Base-by-base conservation (phyloP, 2,888 invertebrate genomes). In the Tinea pellionella region DNA sequence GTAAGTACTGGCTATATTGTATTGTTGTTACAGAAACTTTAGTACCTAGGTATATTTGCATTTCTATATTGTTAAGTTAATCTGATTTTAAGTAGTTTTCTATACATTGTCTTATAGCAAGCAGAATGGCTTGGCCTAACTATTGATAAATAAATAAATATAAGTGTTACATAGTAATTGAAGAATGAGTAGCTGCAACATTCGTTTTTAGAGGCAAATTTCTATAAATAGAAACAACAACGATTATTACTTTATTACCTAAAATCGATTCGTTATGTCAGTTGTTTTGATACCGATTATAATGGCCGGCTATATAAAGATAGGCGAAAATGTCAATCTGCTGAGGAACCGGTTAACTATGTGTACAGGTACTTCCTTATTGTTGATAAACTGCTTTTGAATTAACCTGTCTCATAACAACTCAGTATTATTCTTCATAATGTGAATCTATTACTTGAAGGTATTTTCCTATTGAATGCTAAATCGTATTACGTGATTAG, bases 301-400 rank as follows among this genome's bases (percentile, higher is more conserved):
- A 24, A 24, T 24, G 24, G 6, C 24, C 24, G 24, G 24, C 24
- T 24, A 24, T 24, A 24, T 24, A 24, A 24, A 37, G 37, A 37
- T 37, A 6, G 37, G 37, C 37, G 37, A 37, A 37, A 47, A 15
- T 47, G 47, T 16, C 47, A 18, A 47, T 16, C 15, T 47, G 47
- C 47, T 8, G 16, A 47, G 47, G 15, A 47, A 47, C 16, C 47
- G 47, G 47, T 47, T 18, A 15, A 4, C 37, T 37, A n/a, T 37
- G 24, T 24, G 24, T 24, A 24, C 8, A 2, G 2, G 13, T 16
- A 57, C 57, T 57, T 57, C 57, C 57, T 57, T 32, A 32, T 57
- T 57, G 57, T 32, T 55, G 29, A 11, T 24, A 13, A 55, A 55
- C 55, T 55, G 55, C 55, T 24, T 55, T 24, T 47, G 13, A 47